Evolutionary conservation across 2,888 invertebrate species (phyloP), one percentile per base, ranked within the genome.

Genomic region (Orgyia antiqua): DNA sequence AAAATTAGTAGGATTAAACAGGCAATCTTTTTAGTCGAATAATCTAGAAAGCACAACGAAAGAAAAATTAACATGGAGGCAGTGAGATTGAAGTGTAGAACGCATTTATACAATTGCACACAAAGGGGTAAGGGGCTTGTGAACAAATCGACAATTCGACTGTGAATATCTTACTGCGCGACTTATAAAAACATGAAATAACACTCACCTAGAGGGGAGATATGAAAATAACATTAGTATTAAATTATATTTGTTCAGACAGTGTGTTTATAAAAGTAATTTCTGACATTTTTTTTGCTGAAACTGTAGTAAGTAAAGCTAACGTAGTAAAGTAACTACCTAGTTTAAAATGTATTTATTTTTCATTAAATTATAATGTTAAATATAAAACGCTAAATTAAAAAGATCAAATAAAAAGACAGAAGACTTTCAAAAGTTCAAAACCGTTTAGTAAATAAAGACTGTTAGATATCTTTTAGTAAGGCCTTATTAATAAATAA

Each of bases 91-190:
- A 42, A 53, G 33, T 33, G 36, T 32, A 31, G 39, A 31, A 38
- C 29, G 47, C 36, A 4, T 57, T 60, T 59, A 67, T 58, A 59
- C 53, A 59, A 58, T 54, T 49, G 57, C 24, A 40, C 58, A 72
- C 68, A 71, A 75, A 72, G 62, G 71, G 70, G 65, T 68, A 55
- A 60, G 54, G 20, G 48, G 34, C 45, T 55, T 38, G 59, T 54
- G 45, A 60, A 58, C 49, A 50, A 69, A 72, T 70, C 61, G 71
- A 27, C 54, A 55, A 68, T 57, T 68, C 71, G 58, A 58, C 65
- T 66, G 76, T 68, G 54, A 72, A 68, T 69, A 75, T 76, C 75
- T 61, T 30, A 20, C 32, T 32, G 25, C 19, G 33, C 45, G 51
- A 51, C 51, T 47, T 54, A 41, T 47, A 46, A 65, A 69, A 66